These are phyloP conservation scores for Oreochromis tanganicae DNA, from an alignment of 2,113 vertebrate genomes.

Conservation along the genomic window DNA sequence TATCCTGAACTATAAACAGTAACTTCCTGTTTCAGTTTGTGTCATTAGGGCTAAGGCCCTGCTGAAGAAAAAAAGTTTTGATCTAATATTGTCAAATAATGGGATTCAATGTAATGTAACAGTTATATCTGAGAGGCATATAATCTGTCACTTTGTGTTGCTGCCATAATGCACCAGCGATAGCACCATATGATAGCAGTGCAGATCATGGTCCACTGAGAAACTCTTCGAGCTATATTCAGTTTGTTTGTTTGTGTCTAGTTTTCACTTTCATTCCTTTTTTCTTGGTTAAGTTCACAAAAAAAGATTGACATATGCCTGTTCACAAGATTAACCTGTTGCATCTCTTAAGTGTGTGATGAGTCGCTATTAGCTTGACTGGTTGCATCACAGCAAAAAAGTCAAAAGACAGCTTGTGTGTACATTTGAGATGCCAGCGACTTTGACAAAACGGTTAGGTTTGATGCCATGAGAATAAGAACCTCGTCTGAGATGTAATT, in stretches of 20 bases:
- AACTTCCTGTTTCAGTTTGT: slow-evolving; percentile 45
- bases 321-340: background rate
- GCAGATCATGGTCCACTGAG: background rate
- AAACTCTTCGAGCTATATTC: background rate
- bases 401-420: background rate
- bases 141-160: background rate
- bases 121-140: background rate
- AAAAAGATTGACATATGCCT: rapidly evolving
- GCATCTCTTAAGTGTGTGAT: background rate
- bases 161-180: background rate
- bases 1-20: slow-evolving; percentile 49
- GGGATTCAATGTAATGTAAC: background rate
- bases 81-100: background rate
- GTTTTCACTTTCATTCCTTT: background rate
- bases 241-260: background rate
- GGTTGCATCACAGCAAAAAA: background rate
- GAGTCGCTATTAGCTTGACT: background rate
- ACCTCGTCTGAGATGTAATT: background rate
- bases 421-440: background rate
- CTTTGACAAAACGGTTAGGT: background rate
- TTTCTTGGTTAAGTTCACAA: background rate
- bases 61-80: background rate
- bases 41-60: background rate
- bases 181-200: background rate
- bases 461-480: background rate